Percentiles rank a stretch among this genome's conserved stretches.
Conservation (phyloP, 2,113 vertebrate genomes). For the Sturnus vulgaris region DNA sequence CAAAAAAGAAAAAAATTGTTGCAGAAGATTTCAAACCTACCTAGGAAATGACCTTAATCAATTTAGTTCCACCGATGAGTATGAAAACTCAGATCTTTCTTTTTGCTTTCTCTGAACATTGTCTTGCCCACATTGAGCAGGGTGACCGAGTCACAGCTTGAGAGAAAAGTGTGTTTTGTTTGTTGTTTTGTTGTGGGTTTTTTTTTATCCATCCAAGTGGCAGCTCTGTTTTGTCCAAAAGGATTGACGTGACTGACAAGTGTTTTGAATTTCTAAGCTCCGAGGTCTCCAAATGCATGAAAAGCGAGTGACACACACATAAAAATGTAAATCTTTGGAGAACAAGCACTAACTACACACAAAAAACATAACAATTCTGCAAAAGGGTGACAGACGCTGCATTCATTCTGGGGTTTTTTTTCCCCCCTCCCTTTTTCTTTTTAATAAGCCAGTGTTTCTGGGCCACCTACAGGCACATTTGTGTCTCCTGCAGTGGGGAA, state of each 20-base stretch:
- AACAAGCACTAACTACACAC: neutral
- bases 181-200: slow-evolving; percentile 12
- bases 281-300: slow-evolving; percentile 18
- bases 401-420: neutral
- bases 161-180: slow-evolving; percentile 49
- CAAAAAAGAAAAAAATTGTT: slow-evolving; percentile 33
- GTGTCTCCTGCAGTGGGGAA: neutral
- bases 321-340: slow-evolving; percentile 55
- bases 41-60: slow-evolving; percentile 67
- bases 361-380: neutral
- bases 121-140: neutral
- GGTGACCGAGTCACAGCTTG: slow-evolving; percentile 40
- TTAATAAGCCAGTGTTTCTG: slow-evolving; percentile 25
- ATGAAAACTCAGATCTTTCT: slow-evolving; percentile 52
- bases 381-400: slow-evolving; percentile 30
- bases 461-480: slow-evolving; percentile 49
- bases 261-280: slow-evolving; percentile 55
- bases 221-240: slow-evolving; percentile 23
- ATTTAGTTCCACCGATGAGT: slow-evolving; percentile 50
- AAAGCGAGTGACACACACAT: slow-evolving; percentile 27
- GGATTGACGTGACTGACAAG: slow-evolving; percentile 43
- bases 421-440: neutral
- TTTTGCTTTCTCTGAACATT: slow-evolving; percentile 17
- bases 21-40: slow-evolving; percentile 45
- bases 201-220: neutral